Evolutionary conservation across 2,888 invertebrate species (phyloP), one percentile per base, ranked within the genome.

Genomic region (Amphipyra tragopoginis): DNA sequence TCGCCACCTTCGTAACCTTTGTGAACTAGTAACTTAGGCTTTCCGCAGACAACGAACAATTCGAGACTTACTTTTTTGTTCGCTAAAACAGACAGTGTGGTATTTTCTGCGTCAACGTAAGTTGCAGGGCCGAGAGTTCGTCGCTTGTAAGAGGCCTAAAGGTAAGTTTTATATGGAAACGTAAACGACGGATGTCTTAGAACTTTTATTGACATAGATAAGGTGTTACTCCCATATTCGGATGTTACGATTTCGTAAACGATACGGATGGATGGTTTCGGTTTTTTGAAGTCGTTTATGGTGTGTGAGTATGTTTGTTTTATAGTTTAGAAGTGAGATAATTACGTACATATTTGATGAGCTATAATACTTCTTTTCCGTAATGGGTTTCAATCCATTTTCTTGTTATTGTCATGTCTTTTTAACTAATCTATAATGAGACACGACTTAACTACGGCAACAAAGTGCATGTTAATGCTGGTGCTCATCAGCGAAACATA

Each of bases 401-500:
- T 36, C 11, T 36, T 36, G 9, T 36, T 36, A 36, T 10, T 36
- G 5, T 36, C 10, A 36, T 36, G 8, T 11, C 36, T 10, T 4
- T 10, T 9, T 10, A 36, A 36, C 8, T 10, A 36, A 36, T 8
- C 1, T 36, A 10, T 29, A 2, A 5, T 29, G 1, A 52, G 34
- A 66, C 65, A 72, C 50, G 33, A 33, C 69, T 56, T 60, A 55
- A 11, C 34, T 56, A 57, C 15, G 44, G 40, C 44, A 52, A 59
- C 51, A 75, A 70, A 65, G 56, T 59, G 49, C 60, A 78, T 64
- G 63, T 53, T 86, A 87, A 87, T 83, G 80, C 71, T 71, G 73
- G 72, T 73, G 78, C 83, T 81, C 88, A 86, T 90, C 86, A 88
- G 76, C 64, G 77, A 83, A 85, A 83, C 85, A 83, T 85, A 84